Base-by-base conservation (phyloP, 1,140 invertebrate genomes). In the Bombyx mandarina region DNA sequence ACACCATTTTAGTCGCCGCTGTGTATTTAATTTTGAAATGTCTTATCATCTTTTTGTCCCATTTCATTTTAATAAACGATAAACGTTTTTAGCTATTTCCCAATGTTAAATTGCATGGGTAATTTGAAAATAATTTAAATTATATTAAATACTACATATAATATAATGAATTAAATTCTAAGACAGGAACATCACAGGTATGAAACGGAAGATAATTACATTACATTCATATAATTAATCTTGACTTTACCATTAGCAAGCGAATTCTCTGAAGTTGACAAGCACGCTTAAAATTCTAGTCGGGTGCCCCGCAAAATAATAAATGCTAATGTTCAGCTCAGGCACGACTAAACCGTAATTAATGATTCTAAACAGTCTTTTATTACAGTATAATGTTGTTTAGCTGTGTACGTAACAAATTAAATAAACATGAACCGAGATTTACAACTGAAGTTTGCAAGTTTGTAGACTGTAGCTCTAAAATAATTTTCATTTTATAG, bases 1-100 rank as follows among this genome's bases (percentile, higher is more conserved):
- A 93, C 43, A 86, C 88, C 66, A 86, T 80, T 48, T 81, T 18
- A 9, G 47, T 77, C 66, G 72, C 83, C 84, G 83, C 73, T 73
- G 69, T 61, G 47, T 66, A 61, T 58, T 48, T 65, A 71, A 67
- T 56, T 57, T 60, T 51, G 53, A 45, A 45, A 46, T 43, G 22
- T 1, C 50, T 35, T 18, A 18, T 18, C 12, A 35, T 35, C 26
- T 35, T 35, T 35, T 5, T 35, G 26, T 35, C 4, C 26, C 2
- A 35, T 35, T 35, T 35, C 4, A 35, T 35, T 35, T 35, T 35
- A 35, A 35, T 35, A 35, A 35, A 35, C 26, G 2, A 18, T 35
- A 35, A 35, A 35, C 26, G 26, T 35, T 35, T 35, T 35, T 35
- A 35, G 26, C 26, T 35, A 35, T 3, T 35, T 35, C 2, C 26